phyloP scores from a whole-genome alignment of 2,113 vertebrate genomes.

The Myrmecobius fasciatus region DNA sequence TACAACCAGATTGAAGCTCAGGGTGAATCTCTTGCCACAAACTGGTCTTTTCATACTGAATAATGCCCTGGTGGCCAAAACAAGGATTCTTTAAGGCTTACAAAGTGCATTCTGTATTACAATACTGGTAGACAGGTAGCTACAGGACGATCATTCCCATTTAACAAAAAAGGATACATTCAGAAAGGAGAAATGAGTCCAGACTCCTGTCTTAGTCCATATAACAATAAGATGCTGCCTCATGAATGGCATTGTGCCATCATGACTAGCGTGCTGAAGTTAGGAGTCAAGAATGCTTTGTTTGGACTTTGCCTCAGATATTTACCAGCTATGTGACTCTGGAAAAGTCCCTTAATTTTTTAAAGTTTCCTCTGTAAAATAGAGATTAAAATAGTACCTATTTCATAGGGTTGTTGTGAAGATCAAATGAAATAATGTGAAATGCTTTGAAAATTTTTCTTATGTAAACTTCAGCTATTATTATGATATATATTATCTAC shows the following conservation, averaged over 20 bases:
- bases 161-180: neutral
- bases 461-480: neutral
- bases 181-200: neutral
- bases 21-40: neutral
- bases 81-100: neutral
- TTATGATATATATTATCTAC: neutral
- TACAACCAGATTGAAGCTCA: conserved; percentile 77
- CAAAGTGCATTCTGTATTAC: neutral
- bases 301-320: neutral
- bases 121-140: neutral
- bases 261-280: neutral
- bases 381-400: neutral
- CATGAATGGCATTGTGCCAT: neutral
- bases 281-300: neutral
- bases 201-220: neutral
- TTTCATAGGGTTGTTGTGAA: neutral
- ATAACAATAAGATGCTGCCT: neutral
- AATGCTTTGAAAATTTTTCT: neutral
- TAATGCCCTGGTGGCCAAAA: neutral
- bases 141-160: neutral
- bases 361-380: neutral
- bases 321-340: neutral
- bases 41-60: neutral
- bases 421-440: neutral
- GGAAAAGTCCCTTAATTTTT: neutral